Evolutionary conservation across 2,797 vertebrate genomes (phyloP), one percentile per base, ranked within the genome.

Genomic region (Chrysocyon brachyurus): DNA sequence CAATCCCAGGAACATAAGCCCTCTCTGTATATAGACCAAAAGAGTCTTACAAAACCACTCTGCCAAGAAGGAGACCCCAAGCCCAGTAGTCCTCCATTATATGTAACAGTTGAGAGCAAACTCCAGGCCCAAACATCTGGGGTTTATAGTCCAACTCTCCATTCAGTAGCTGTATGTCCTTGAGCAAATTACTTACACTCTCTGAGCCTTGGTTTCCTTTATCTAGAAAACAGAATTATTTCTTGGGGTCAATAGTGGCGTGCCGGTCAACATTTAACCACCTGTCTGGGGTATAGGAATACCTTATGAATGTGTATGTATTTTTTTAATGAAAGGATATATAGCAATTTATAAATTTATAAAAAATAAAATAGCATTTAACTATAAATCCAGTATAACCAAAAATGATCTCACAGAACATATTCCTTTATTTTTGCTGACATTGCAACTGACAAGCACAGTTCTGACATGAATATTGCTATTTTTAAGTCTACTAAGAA

Each of bases 341-440:
- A 56, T 0, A 83, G 91, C 5, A 59, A 6, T 16, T 84, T 75
- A 85, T 46, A 70, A 77, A 87, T 68, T 10, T 68, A 5, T 68
- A 68, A 68, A n/a, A 61, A 61, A 63, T 63, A 68, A 33, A n/a
- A 17, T 66, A 46, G 40, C 40, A 46, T 15, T 57, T 66, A 52
- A 57, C 56, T 52, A 3, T 64, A 86, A 83, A 77, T 56, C 61
- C 28, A 46, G 49, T 33, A 61, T 17, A 40, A n/a, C n/a, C 33
- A 85, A 40, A 49, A 89, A 64, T 88, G 40, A 46, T 89, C 61
- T 83, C 61, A 87, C 33, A 92, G 61, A 90, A 87, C 12, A 52
- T 19, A 73, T 57, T 66, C 52, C 36, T 94, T 88, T 36, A 75
- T 33, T 87, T 94, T 77, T 94, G 79, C 54, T 56, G 11, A 87